Percentiles rank a stretch among this genome's conserved stretches.
These are phyloP conservation scores for Archips xylosteana DNA, from an alignment of 2,888 invertebrate species.

Conservation along the genomic window DNA sequence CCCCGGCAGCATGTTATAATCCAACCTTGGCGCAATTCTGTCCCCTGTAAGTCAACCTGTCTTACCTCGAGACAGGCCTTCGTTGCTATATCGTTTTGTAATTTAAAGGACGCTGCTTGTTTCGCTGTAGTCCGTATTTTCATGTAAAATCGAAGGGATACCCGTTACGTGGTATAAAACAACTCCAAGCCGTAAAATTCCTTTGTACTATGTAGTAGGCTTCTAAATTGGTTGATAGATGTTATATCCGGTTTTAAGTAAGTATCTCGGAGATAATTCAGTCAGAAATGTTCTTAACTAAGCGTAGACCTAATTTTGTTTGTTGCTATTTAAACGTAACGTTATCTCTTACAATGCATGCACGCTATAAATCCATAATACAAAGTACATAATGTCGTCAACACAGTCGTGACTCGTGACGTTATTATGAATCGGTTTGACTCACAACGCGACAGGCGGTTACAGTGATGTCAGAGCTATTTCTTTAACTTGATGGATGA, in stretches of 20 bases:
- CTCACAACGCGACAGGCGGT: conserved; percentile 19
- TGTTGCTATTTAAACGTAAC: conserved; percentile 2
- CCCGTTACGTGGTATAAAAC: neutral
- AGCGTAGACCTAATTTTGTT: neutral
- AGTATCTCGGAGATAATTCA: neutral
- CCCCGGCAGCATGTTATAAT: conserved; percentile 10
- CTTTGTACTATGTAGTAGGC: neutral
- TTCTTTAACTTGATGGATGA: conserved; percentile 32
- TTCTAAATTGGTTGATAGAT: neutral
- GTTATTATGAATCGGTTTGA: conserved; percentile 16
- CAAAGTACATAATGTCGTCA: conserved; percentile 5
- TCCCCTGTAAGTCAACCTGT: conserved; percentile 33
- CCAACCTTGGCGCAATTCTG: conserved; percentile 28
- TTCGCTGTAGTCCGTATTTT: conserved; percentile 20
- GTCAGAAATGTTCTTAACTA: neutral
- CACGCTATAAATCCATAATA: neutral
- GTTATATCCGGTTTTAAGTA: neutral
- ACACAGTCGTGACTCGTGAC: conserved; percentile 3
- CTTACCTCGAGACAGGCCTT: conserved; percentile 36
- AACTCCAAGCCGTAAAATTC: neutral
- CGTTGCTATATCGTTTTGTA: conserved; percentile 32
- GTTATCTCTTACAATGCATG: conserved; percentile 6
- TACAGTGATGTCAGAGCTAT: conserved; percentile 26
- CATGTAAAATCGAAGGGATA: neutral
- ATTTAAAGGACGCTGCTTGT: conserved; percentile 34